Evolutionary conservation across 2,888 invertebrate genomes (phyloP).

Genomic region (Protodeltote pygarga): DNA sequence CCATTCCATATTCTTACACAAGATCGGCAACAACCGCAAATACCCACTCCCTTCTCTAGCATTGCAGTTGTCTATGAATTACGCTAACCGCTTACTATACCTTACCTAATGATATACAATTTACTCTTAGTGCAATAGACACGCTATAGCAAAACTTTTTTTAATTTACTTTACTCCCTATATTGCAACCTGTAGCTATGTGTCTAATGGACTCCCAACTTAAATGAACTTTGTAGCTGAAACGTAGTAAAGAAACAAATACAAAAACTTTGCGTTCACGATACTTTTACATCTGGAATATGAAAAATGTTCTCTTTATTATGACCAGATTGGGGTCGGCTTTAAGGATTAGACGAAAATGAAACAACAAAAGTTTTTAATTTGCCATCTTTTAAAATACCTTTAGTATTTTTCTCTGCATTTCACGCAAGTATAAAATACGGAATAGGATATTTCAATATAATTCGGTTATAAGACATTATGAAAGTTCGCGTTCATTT

Average conservation of each 20-base stretch:
- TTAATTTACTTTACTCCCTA: too few species aligned
- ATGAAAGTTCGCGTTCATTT: conserved; percentile 51
- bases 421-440: conserved; percentile 2
- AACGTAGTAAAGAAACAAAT: conserved; percentile 25
- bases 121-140: too few species aligned
- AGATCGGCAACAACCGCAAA: too few species aligned
- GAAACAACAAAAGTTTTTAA: conserved; percentile 19
- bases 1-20: too few species aligned
- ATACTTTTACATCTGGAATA: conserved; percentile 25
- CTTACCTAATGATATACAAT: too few species aligned
- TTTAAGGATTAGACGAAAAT: conserved; percentile 28
- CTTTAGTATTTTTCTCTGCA: conserved; percentile 1
- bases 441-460: conserved; percentile 17
- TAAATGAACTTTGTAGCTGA: conserved; percentile 22
- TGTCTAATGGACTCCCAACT: conserved; percentile 8
- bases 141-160: too few species aligned
- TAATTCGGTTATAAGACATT: conserved; percentile 37
- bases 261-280: conserved; percentile 16
- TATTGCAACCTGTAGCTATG: too few species aligned
- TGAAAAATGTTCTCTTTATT: conserved; percentile 34
- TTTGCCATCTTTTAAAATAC: conserved; percentile 1
- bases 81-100: too few species aligned
- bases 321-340: conserved; percentile 14
- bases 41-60: too few species aligned
- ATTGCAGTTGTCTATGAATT: too few species aligned